phyloP scores from a whole-genome alignment of 1,140 invertebrate genomes.

The Brachionus sp. region DNA sequence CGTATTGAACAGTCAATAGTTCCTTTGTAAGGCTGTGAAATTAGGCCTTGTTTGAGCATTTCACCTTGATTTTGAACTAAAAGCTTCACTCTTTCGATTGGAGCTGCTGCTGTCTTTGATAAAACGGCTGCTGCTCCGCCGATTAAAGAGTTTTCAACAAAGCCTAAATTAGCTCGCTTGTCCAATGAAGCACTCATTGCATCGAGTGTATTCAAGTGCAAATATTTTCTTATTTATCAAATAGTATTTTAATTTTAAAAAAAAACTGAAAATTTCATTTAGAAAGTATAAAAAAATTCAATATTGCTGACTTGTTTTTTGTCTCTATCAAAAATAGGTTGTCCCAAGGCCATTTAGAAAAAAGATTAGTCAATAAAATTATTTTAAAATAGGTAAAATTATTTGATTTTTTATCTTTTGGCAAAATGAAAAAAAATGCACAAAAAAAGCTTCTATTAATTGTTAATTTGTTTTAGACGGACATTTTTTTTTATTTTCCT shows the following conservation, averaged over 20 bases:
- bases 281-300: no score
- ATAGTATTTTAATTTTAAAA: no score
- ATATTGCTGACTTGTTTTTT: background rate
- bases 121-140: conserved; percentile 59
- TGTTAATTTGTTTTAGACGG: no score
- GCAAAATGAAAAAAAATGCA: no score
- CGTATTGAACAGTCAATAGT: conserved; percentile 58
- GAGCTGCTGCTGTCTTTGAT: conserved; percentile 60
- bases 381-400: no score
- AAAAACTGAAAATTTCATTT: background rate
- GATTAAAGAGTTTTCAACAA: conserved; percentile 59
- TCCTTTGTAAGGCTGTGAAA: conserved; percentile 58
- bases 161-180: conserved; percentile 44
- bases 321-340: no score
- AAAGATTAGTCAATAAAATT: no score
- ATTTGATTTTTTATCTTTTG: no score
- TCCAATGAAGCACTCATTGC: background rate
- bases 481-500: no score
- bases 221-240: no score
- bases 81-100: conserved; percentile 87
- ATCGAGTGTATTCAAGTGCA: background rate
- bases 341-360: no score
- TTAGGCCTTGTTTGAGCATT: conserved; percentile 58
- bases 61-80: conserved; percentile 66
- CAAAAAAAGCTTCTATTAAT: no score